Conservation (phyloP, 2,888 invertebrate genomes). For the Diarsia mendica region DNA sequence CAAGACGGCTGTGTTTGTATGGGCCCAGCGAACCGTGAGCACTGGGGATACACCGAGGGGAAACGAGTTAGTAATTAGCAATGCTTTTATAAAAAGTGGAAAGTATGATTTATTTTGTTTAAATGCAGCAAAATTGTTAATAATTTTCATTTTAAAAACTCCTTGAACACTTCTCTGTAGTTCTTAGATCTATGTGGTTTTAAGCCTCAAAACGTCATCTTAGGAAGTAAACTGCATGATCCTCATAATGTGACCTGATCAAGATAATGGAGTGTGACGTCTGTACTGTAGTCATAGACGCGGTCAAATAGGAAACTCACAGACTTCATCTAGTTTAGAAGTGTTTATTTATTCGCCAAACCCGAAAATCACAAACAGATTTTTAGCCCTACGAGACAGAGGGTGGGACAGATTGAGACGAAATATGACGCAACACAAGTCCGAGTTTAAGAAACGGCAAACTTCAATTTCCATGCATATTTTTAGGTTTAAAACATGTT, state of each 20-base stretch:
- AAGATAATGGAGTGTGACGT: background rate
- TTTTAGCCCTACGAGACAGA: background rate
- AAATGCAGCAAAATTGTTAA: background rate
- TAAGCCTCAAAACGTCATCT: background rate
- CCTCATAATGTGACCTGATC: background rate
- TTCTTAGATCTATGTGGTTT: background rate
- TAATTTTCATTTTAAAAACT: background rate
- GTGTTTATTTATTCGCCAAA: background rate
- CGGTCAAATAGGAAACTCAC: background rate
- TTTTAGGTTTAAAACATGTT: too few relatives aligned
- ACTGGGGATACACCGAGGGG: constrained; percentile 43
- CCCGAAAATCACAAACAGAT: background rate
- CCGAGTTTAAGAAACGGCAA: background rate
- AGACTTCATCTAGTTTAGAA: background rate
- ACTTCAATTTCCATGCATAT: too few relatives aligned
- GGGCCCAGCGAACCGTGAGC: constrained; percentile 55
- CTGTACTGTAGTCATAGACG: too few relatives aligned
- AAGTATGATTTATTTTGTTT: background rate
- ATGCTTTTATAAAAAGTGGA: background rate
- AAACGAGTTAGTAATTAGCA: background rate
- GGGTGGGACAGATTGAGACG: background rate
- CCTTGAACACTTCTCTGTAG: background rate
- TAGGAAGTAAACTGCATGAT: background rate
- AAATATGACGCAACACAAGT: background rate
- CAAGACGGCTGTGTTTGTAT: constrained; percentile 38